Evolutionary conservation across 92 coral and sea anemone species (phyloP).

Genomic region (Actinernus sp.): DNA sequence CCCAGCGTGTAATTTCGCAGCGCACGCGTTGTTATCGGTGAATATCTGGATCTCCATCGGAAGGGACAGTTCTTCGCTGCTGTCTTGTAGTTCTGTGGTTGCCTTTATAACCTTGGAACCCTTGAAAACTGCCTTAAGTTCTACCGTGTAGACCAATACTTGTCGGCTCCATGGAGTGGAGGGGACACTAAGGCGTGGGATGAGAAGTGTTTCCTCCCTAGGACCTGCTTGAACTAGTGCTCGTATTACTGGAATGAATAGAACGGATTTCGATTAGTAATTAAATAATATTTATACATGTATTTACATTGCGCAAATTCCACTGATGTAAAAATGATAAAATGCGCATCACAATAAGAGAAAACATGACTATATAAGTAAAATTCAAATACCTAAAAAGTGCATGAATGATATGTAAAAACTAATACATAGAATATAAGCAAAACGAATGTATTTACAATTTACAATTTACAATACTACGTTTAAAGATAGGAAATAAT

Average conservation of each 20-base stretch:
- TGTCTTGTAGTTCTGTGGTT: constrained; percentile 1
- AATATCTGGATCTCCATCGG: constrained; percentile 20
- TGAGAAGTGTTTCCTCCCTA: neutral
- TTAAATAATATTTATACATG: no score
- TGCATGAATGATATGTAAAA: no score
- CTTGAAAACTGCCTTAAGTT: constrained; percentile 12
- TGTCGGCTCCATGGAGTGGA: constrained; percentile 11
- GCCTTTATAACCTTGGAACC: constrained; percentile 5
- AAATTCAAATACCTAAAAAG: no score
- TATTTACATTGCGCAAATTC: no score
- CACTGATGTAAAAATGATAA: no score
- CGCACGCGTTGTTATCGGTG: constrained; percentile 45
- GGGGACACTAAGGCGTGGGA: constrained; percentile 5
- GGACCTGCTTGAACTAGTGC: constrained; percentile 18
- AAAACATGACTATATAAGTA: no score
- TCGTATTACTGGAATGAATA: constrained; percentile 20
- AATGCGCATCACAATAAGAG: no score
- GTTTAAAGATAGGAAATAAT: no score
- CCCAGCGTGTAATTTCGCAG: constrained; percentile 17
- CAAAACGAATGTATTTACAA: no score
- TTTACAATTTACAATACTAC: no score
- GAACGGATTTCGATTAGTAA: no score
- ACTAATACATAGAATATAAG: no score
- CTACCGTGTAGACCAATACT: constrained; percentile 11
- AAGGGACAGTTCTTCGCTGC: constrained; percentile 1